Base-by-base conservation (phyloP, 2,113 vertebrate genomes). In the Coptodon rendalli region DNA sequence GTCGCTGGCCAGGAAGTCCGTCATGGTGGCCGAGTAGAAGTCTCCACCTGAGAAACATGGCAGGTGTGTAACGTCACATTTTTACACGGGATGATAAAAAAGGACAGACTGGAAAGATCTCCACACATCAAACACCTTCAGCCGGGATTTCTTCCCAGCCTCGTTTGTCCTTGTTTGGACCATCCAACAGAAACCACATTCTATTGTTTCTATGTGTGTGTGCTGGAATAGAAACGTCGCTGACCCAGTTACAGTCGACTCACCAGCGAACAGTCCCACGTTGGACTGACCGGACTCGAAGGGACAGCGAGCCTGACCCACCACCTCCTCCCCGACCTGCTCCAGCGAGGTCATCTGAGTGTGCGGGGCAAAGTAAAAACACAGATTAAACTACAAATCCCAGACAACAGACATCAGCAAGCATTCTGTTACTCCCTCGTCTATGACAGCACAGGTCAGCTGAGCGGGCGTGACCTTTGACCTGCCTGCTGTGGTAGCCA, bases 1-100 rank as follows among this genome's bases (percentile, higher is more conserved):
- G 2, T 98, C 98, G 3, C 98, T 98, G 36, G 97, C 98, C 91
- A 98, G 96, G 93, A 98, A 98, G 56, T 98, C 98, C 0, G 97
- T 97, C 80, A 97, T 96, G 1, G 98, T 98, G 86, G 98, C 97
- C 0, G 98, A 98, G 90, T 98, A 98, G 68, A 98, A 96, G 76
- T 97, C 97, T 9, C 97, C 97, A 2, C 97, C 98, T 98, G 94
- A 76, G 12, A 43, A 14, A 19, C 14, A 54, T 11, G 2, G 57
- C 19, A n/a, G 2, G 36, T 43, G 3, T 10, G 1, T 1, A 22
- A 54, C 6, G 53, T 63, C 59, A 63, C 3, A 17, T 17, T 17
- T 59, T 59, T 59, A 31, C 14, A 63, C 9, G 16, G 29, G 59
- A 63, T 2, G 59, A 63, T 34, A 10, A 19, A 61, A 29, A 31